These are phyloP conservation scores for Rhincodon typus DNA, from an alignment of 2,797 vertebrate genomes.

Conservation along the genomic window DNA sequence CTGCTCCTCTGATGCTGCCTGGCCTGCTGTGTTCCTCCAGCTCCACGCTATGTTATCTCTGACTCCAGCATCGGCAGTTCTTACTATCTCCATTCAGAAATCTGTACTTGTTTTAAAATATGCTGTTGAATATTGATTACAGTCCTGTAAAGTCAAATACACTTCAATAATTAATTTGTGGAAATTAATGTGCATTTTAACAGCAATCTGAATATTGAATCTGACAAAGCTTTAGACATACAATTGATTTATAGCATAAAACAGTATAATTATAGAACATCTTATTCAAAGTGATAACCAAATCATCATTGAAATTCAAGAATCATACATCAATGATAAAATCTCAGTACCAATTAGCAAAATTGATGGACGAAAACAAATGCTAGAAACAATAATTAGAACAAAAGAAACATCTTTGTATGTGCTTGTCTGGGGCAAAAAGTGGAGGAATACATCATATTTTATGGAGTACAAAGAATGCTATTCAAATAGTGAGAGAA, in stretches of 20 bases:
- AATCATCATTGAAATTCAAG: neutral
- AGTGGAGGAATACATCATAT: neutral
- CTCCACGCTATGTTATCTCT: too few species aligned
- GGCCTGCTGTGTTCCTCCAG: too few species aligned
- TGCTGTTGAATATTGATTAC: neutral
- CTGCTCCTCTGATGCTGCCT: too few species aligned
- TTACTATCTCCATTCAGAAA: neutral
- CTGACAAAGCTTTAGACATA: slow-evolving; percentile 24
- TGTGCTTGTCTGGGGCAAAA: neutral
- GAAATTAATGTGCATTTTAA: neutral
- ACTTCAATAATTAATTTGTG: neutral
- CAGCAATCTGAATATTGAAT: neutral
- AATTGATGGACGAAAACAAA: too few species aligned
- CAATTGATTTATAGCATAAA: neutral
- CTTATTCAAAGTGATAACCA: neutral
- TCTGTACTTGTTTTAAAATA: neutral
- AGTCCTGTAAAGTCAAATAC: neutral
- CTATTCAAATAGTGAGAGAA: neutral
- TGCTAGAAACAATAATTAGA: too few species aligned
- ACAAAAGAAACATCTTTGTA: neutral
- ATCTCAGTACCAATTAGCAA: neutral
- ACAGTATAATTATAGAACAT: neutral
- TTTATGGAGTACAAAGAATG: neutral
- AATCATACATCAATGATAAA: neutral
- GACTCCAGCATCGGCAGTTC: too few species aligned